Percentiles rank a stretch among this genome's conserved stretches.
These are phyloP conservation scores for Austrofundulus limnaeus DNA, from an alignment of 2,113 vertebrate species.

Conservation along the genomic window DNA sequence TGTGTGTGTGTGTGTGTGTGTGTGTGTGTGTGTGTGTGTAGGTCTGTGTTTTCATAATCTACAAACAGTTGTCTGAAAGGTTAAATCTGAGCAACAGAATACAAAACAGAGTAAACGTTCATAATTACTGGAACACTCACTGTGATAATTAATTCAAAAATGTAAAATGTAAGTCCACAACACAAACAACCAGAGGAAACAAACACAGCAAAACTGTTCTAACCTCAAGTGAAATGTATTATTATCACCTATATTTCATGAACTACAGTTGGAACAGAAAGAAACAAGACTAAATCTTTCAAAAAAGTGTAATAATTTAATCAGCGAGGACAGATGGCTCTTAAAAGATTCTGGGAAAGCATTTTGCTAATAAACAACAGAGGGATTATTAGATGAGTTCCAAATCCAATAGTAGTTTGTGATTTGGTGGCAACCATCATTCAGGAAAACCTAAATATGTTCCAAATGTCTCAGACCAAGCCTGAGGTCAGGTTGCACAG, in stretches of 20 bases:
- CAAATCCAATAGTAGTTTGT: background rate
- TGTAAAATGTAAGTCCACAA: background rate
- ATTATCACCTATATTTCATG: background rate
- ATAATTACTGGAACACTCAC: background rate
- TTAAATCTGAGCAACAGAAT: background rate
- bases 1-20: background rate
- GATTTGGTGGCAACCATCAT: background rate
- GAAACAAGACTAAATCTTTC: background rate
- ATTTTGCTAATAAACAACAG: slow-evolving; percentile 1
- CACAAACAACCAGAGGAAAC: background rate
- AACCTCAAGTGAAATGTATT: background rate
- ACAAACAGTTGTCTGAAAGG: background rate
- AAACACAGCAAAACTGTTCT: background rate
- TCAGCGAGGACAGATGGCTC: background rate
- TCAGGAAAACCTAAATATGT: background rate
- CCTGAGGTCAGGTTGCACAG: slow-evolving; percentile 3
- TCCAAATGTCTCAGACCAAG: background rate
- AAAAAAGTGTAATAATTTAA: slow-evolving; percentile 1
- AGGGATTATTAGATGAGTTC: background rate
- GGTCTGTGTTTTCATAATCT: background rate
- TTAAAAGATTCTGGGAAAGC: slow-evolving; percentile 2
- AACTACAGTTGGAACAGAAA: background rate
- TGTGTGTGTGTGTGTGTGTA: no score
- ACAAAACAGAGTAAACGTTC: background rate
- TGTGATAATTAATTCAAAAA: background rate